Evolutionary conservation across 2,888 invertebrate genomes (phyloP).

Genomic region (Dicycla oo): DNA sequence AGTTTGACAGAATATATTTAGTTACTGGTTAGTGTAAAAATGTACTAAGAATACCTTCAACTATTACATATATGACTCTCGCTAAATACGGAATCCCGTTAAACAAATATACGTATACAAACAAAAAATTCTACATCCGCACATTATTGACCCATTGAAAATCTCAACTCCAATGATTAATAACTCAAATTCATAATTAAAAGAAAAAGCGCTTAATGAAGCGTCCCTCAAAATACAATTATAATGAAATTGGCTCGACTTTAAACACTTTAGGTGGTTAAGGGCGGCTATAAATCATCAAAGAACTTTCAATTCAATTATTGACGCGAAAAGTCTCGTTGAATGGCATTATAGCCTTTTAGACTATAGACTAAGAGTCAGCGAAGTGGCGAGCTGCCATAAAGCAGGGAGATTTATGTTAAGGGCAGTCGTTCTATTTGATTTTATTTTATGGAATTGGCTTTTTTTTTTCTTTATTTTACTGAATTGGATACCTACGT

Average conservation of each 20-base stretch:
- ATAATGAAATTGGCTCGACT: constrained; percentile 47
- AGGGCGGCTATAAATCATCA: constrained; percentile 35
- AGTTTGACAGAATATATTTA: neutral
- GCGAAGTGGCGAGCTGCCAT: constrained; percentile 16
- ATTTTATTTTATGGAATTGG: constrained; percentile 10
- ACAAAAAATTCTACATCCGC: neutral
- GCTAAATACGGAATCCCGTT: neutral
- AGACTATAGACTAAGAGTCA: constrained; percentile 28
- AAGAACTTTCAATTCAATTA: constrained; percentile 54
- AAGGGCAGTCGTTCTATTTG: constrained; percentile 29
- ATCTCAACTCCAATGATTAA: neutral
- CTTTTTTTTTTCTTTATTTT: constrained; percentile 6
- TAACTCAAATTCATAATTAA: constrained; percentile 40
- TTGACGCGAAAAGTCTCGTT: constrained; percentile 33
- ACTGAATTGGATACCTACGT: too few species aligned
- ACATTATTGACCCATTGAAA: neutral
- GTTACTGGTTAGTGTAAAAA: neutral
- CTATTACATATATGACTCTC: neutral
- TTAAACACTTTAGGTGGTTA: constrained; percentile 36
- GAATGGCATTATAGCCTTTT: constrained; percentile 31
- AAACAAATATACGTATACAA: neutral
- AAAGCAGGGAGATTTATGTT: constrained; percentile 29
- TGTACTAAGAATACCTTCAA: too few species aligned
- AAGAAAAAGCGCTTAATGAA: constrained; percentile 47
- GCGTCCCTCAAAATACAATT: constrained; percentile 37